These are phyloP conservation scores for Meloidogyne floridensis DNA, from an alignment of 1,140 invertebrate genomes.

Conservation along the genomic window DNA sequence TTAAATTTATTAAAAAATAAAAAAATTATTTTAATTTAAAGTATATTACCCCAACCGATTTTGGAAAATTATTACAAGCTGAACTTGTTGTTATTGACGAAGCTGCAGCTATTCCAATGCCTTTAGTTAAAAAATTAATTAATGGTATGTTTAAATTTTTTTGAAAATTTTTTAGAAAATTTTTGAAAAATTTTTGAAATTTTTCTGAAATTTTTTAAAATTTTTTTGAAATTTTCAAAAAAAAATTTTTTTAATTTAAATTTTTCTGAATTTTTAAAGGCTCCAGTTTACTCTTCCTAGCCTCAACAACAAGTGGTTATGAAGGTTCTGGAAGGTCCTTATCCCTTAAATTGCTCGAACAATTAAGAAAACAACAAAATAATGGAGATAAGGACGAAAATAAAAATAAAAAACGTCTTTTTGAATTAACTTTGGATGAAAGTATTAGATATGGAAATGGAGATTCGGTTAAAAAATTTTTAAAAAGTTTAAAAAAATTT, in stretches of 20 bases:
- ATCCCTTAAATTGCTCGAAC: conserved; percentile 89
- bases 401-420: conserved; percentile 56
- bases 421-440: conserved; percentile 78
- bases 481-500: neutral
- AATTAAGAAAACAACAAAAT: conserved; percentile 72
- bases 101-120: conserved; percentile 94
- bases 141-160: conserved; percentile 37
- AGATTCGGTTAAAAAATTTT: conserved; percentile 71
- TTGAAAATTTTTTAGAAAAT: neutral
- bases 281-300: conserved; percentile 89
- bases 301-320: conserved; percentile 96
- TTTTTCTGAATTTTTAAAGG: conserved; percentile 69
- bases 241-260: neutral
- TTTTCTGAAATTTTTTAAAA: conserved; percentile 17
- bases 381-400: conserved; percentile 32
- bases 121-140: conserved; percentile 74
- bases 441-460: conserved; percentile 88
- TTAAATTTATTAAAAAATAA: conserved; percentile 30
- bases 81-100: conserved; percentile 96
- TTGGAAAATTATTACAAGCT: conserved; percentile 83
- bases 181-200: neutral
- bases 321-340: conserved; percentile 96
- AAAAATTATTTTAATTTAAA: conserved; percentile 67
- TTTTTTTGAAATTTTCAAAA: conserved; percentile 14
- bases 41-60: conserved; percentile 91